These are phyloP conservation scores for Poeciliopsis turrubarensis DNA, from an alignment of 2,113 vertebrate genomes.

Conservation along the genomic window DNA sequence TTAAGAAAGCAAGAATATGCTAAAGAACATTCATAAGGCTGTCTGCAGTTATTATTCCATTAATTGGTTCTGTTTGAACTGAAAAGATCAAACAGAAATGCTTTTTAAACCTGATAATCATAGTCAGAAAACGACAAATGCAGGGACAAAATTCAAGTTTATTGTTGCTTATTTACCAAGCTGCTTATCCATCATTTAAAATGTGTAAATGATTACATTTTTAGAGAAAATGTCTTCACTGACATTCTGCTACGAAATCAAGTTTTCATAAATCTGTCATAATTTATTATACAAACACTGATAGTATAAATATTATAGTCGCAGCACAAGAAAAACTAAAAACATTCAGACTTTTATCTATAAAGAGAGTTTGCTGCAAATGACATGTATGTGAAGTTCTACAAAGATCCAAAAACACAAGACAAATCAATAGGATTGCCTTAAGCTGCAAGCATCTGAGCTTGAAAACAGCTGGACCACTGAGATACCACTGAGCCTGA, in stretches of 20 bases:
- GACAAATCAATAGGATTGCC: conserved; percentile 5
- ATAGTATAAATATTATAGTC: not conserved
- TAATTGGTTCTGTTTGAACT: not conserved
- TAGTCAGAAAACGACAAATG: too few relatives aligned
- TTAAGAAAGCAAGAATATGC: not conserved
- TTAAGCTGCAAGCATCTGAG: conserved; percentile 34
- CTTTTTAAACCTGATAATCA: too few relatives aligned
- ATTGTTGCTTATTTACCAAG: not conserved
- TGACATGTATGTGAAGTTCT: conserved; percentile 4
- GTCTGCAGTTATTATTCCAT: not conserved
- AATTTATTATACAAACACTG: not conserved
- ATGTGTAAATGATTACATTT: not conserved
- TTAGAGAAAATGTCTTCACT: too few relatives aligned
- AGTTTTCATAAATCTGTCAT: not conserved
- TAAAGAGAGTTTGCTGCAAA: not conserved
- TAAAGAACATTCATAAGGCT: not conserved
- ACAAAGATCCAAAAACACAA: not conserved
- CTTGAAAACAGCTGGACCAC: conserved; percentile 39
- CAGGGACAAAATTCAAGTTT: not conserved
- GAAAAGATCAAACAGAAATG: not conserved
- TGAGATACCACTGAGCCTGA: conserved; percentile 30
- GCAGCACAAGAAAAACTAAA: not conserved
- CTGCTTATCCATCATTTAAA: too few relatives aligned
- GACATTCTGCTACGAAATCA: not conserved
- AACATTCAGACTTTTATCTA: not conserved